Evolutionary conservation across 92 coral and sea anemone species (phyloP).

Genomic region (Phymanthus crucifer): DNA sequence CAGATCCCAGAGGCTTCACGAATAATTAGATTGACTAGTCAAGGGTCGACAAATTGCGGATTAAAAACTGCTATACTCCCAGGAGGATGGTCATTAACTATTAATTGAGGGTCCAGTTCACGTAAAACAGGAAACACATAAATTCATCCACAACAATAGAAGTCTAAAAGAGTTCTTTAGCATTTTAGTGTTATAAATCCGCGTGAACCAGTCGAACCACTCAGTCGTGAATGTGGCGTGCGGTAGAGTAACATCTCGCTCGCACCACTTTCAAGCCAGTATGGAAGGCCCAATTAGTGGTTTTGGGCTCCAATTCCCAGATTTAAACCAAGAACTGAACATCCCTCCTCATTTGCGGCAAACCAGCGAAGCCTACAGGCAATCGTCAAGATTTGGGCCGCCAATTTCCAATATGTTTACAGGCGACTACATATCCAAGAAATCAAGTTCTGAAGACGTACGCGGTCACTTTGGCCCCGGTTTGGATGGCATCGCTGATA

Average conservation of each 20-base stretch:
- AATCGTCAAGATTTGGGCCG: constrained; percentile 67
- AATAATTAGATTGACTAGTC: constrained; percentile 90
- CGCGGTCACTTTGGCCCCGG: constrained; percentile 53
- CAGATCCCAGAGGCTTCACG: constrained; percentile 71
- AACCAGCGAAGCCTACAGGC: constrained; percentile 69
- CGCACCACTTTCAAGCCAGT: constrained; percentile 10
- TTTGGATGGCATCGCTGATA: constrained; percentile 68
- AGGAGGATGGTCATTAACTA: constrained; percentile 91
- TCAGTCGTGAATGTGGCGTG: constrained; percentile 55
- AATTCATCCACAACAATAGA: constrained; percentile 89
- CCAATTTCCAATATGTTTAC: constrained; percentile 60
- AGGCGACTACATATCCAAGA: constrained; percentile 49
- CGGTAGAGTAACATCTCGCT: constrained; percentile 38
- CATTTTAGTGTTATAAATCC: constrained; percentile 79
- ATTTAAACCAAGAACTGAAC: constrained; percentile 64
- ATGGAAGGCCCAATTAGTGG: constrained; percentile 73
- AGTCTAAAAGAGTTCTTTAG: constrained; percentile 79
- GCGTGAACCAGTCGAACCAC: constrained; percentile 54
- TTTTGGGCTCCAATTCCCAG: constrained; percentile 65
- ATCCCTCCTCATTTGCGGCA: constrained; percentile 76
- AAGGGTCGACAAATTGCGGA: constrained; percentile 93
- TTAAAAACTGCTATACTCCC: constrained; percentile 86
- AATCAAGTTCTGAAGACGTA: constrained; percentile 45
- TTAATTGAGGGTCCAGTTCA: constrained; percentile 91
- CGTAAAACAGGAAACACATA: constrained; percentile 98